A percentile compares a stretch with the other conserved stretches of the same genome.
phyloP scores from a whole-genome alignment of 2,113 vertebrate species.

The Rhizomys pruinosus region DNA sequence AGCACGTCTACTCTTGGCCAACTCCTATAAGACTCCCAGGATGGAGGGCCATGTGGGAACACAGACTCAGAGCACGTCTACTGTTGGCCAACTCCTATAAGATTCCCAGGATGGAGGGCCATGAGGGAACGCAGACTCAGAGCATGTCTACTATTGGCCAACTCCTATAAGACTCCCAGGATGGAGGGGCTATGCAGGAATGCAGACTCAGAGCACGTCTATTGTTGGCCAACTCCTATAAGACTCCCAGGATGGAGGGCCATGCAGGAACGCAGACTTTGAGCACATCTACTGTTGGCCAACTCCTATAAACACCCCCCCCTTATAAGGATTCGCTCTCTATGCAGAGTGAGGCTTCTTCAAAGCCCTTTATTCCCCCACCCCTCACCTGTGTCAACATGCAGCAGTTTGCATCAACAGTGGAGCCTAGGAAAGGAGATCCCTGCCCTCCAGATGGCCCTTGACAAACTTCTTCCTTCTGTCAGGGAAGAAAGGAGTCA shows the following conservation, averaged over 20 bases:
- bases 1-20: neutral
- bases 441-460: fast-evolving
- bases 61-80: neutral
- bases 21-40: neutral
- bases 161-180: neutral
- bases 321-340: neutral
- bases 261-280: neutral
- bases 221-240: neutral
- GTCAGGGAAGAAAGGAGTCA: neutral
- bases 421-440: neutral
- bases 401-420: neutral
- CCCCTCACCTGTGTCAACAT: neutral
- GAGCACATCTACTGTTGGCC: neutral
- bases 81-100: neutral
- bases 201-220: neutral
- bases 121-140: neutral
- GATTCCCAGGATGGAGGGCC: too few relatives aligned
- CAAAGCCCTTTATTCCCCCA: neutral
- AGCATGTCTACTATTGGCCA: neutral
- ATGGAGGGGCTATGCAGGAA: neutral
- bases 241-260: too few relatives aligned
- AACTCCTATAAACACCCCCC: neutral
- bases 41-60: neutral
- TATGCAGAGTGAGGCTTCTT: neutral
- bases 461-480: neutral